These are phyloP conservation scores for Chaetogeoica ovagalla DNA, from an alignment of 2,888 invertebrate species.

Conservation along the genomic window DNA sequence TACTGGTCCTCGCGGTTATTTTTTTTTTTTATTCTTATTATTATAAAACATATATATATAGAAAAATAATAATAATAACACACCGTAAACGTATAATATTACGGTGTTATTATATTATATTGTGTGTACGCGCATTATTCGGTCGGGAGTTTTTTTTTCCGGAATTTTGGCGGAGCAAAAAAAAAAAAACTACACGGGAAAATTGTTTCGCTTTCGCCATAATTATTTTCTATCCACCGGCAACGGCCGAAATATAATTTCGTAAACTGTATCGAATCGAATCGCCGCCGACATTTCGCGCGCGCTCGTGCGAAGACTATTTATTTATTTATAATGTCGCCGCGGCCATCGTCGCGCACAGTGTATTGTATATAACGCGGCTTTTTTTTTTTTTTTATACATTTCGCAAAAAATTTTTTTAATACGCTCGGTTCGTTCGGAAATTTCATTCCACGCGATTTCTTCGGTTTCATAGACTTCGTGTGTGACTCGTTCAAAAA, in stretches of 20 bases:
- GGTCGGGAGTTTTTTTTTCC: neutral
- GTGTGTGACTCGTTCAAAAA: too few species aligned
- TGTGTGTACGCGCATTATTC: neutral
- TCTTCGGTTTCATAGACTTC: too few species aligned
- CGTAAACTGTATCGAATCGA: conserved; percentile 44
- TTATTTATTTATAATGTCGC: neutral
- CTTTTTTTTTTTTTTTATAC: too few species aligned
- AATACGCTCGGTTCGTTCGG: too few species aligned
- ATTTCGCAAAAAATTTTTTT: too few species aligned
- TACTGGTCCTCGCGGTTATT: neutral
- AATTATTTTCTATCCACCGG: neutral
- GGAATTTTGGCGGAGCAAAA: neutral
- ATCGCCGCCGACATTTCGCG: conserved; percentile 17
- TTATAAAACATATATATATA: too few species aligned
- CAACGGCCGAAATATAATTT: conserved; percentile 31
- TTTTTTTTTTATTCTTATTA: neutral
- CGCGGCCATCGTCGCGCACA: too few species aligned
- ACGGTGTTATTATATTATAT: neutral
- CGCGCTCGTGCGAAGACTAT: conserved; percentile 11
- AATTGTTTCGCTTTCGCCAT: conserved; percentile 50
- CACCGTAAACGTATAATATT: too few species aligned
- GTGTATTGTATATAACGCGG: too few species aligned
- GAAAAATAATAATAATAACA: neutral
- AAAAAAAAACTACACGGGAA: neutral
- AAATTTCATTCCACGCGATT: too few species aligned